Conservation (phyloP, 2,888 invertebrate species). For the Leptinotarsa haldemani region DNA sequence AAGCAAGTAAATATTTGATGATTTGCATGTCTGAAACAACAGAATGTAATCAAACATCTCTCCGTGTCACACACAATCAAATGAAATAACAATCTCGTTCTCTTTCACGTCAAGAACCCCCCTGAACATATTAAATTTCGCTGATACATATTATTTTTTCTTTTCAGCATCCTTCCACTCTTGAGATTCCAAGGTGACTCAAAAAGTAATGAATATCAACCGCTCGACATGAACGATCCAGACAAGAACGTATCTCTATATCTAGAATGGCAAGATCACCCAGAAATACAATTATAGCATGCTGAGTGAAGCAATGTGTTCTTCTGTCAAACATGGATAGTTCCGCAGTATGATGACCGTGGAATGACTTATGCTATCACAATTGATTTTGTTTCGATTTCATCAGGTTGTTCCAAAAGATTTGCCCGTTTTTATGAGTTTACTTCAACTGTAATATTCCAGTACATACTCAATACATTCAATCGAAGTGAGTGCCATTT, state of each 20-base stretch:
- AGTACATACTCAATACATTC: too few species aligned
- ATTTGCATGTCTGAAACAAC: too few species aligned
- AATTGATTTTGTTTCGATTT: background rate
- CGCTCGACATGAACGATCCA: background rate
- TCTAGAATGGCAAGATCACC: slow-evolving; percentile 25
- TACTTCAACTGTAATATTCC: too few species aligned
- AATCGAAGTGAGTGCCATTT: too few species aligned
- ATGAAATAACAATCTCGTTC: background rate
- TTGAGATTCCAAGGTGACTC: background rate
- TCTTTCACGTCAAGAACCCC: background rate
- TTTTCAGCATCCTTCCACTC: background rate
- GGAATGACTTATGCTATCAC: background rate
- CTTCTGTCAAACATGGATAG: slow-evolving; percentile 28
- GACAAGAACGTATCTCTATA: slow-evolving; percentile 16
- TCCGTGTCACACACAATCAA: too few species aligned
- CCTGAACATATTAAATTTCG: background rate
- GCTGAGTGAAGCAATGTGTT: slow-evolving; percentile 23
- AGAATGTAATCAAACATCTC: too few species aligned
- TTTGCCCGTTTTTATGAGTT: too few species aligned
- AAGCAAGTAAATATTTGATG: too few species aligned
- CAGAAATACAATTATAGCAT: slow-evolving; percentile 31
- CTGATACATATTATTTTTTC: background rate
- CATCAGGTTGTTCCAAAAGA: too few species aligned
- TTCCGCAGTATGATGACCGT: background rate
- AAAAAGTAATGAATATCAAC: slow-evolving; percentile 14